A percentile compares a stretch with the other conserved stretches of the same genome.
Conservation (phyloP, 2,888 invertebrate genomes). For the Cyaniris semiargus region DNA sequence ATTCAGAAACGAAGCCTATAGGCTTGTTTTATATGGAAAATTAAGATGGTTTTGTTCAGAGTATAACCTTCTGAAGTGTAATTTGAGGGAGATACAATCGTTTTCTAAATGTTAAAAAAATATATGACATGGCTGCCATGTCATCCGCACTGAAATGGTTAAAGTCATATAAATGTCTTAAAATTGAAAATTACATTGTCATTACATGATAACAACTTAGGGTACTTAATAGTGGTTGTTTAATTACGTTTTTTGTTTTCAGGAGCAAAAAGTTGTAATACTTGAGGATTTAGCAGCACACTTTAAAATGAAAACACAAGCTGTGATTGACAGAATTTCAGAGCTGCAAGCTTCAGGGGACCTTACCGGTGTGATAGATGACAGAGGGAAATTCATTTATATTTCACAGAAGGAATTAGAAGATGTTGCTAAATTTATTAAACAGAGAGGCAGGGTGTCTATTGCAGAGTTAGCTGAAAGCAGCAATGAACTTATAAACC, state of each 20-base stretch:
- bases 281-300: constrained; percentile 95
- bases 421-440: constrained; percentile 96
- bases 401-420: constrained; percentile 94
- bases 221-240: not conserved
- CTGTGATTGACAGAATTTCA: constrained; percentile 91
- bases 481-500: constrained; percentile 94
- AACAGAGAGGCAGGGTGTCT: constrained; percentile 95
- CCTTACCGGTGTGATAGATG: constrained; percentile 98
- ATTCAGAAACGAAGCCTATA: too few relatives aligned
- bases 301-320: constrained; percentile 95
- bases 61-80: too few relatives aligned
- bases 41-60: too few relatives aligned
- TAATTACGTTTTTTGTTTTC: constrained; percentile 47
- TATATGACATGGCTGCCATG: too few relatives aligned
- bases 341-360: constrained; percentile 90
- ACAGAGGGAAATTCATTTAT: constrained; percentile 99
- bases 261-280: constrained; percentile 94
- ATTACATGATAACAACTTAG: too few relatives aligned
- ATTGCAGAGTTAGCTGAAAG: constrained; percentile 96
- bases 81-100: too few relatives aligned
- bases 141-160: too few relatives aligned
- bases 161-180: too few relatives aligned
- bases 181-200: too few relatives aligned
- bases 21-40: too few relatives aligned
- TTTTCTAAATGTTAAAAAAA: too few relatives aligned